Evolutionary conservation across 2,113 vertebrate genomes (phyloP).

Genomic region (Lophius piscatorius): DNA sequence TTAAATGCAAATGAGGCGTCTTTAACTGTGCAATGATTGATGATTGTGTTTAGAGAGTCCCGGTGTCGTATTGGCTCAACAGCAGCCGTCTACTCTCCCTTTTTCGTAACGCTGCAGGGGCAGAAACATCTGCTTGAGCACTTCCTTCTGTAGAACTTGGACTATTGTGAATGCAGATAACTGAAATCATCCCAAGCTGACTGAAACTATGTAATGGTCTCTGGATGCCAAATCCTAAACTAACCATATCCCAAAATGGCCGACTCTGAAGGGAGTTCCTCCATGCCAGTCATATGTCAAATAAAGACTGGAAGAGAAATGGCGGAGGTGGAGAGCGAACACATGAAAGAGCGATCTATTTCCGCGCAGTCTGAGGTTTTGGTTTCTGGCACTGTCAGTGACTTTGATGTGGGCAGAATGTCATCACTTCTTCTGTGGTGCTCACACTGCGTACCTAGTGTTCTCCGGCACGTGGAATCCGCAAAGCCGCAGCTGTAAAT

Average conservation of each 20-base stretch:
- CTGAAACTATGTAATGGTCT: conserved; percentile 61
- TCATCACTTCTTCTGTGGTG: conserved; percentile 49
- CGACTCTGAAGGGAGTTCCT: conserved; percentile 35
- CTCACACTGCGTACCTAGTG: conserved; percentile 59
- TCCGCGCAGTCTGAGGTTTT: conserved; percentile 36
- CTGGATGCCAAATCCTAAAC: conserved; percentile 59
- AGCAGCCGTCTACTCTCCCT: conserved; percentile 42
- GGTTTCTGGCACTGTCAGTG: conserved; percentile 51
- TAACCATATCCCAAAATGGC: conserved; percentile 56
- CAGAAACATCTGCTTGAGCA: conserved; percentile 75
- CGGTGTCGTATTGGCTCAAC: conserved; percentile 37
- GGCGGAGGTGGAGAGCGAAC: conserved; percentile 32
- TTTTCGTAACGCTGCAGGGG: too few species aligned
- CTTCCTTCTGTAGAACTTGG: conserved; percentile 48
- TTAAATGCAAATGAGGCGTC: conserved; percentile 23
- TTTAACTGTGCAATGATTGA: conserved; percentile 24
- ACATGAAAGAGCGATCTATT: conserved; percentile 57
- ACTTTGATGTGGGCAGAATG: conserved; percentile 53
- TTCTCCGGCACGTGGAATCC: conserved; percentile 41
- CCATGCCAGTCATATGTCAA: conserved; percentile 64
- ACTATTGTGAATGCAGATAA: conserved; percentile 55
- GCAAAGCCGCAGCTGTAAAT: conserved; percentile 53
- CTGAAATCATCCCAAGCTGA: conserved; percentile 63
- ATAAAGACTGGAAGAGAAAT: conserved; percentile 68
- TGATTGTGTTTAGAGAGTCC: conserved; percentile 30